Conservation (phyloP, 2,113 vertebrate genomes). For the Chrysochloris asiatica region DNA sequence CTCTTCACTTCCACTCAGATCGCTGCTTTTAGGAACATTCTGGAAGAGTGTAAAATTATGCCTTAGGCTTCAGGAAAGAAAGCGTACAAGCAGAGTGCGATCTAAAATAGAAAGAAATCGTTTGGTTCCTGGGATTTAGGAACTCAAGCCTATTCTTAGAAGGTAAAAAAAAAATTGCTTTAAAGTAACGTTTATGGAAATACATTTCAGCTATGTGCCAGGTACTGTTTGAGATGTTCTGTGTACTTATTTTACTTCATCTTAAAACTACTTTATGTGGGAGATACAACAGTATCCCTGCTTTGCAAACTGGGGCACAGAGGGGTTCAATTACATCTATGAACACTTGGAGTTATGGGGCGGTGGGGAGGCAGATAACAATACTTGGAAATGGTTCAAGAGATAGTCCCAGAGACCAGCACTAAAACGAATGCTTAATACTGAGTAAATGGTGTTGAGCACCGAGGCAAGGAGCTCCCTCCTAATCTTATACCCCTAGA, state of each 20-base stretch:
- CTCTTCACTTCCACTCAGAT: slow-evolving; percentile 20
- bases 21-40: slow-evolving; percentile 31
- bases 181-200: slow-evolving; percentile 30
- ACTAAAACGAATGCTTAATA: neutral
- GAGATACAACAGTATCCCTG: neutral
- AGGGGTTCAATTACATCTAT: neutral
- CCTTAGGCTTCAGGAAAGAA: slow-evolving; percentile 34
- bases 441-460: neutral
- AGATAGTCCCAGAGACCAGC: no score
- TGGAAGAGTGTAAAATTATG: slow-evolving; percentile 26
- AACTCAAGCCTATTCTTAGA: slow-evolving; percentile 26
- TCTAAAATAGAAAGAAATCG: slow-evolving; percentile 62
- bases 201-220: neutral
- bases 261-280: neutral
- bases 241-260: neutral
- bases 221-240: neutral
- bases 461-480: neutral
- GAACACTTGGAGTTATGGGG: neutral
- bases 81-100: slow-evolving; percentile 42
- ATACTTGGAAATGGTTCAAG: neutral
- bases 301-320: slow-evolving; percentile 42
- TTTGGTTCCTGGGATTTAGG: slow-evolving; percentile 51
- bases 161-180: neutral
- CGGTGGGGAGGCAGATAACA: no score
- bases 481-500: neutral